Conservation (phyloP, 2,888 invertebrate species). For the Trichogramma evanescens region DNA sequence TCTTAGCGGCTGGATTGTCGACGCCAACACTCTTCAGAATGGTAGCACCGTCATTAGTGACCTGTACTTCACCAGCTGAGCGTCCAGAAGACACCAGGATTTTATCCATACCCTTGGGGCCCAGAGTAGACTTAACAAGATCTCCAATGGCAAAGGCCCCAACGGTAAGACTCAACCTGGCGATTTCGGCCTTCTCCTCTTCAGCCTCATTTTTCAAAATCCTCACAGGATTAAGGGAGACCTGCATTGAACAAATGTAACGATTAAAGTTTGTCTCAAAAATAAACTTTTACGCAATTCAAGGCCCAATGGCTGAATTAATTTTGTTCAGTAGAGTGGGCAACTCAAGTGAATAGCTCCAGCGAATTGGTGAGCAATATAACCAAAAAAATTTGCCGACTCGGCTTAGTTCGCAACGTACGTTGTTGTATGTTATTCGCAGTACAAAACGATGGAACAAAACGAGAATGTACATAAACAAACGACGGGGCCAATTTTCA, state of each 20-base stretch:
- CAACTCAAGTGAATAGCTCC: no score
- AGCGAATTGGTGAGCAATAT: no score
- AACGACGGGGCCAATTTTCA: no score
- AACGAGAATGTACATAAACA: no score
- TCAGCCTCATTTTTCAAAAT: slow-evolving; percentile 94
- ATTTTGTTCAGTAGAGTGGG: no score
- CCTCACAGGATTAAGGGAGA: slow-evolving; percentile 86
- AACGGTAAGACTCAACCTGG: slow-evolving; percentile 94
- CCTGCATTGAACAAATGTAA: slow-evolving; percentile 48
- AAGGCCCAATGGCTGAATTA: no score
- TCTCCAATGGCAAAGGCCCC: slow-evolving; percentile 99
- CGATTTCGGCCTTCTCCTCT: slow-evolving; percentile 95
- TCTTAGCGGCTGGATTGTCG: slow-evolving; percentile 98
- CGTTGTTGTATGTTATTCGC: no score
- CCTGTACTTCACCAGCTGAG: slow-evolving; percentile 78
- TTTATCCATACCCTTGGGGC: slow-evolving; percentile 98
- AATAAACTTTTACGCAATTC: no score
- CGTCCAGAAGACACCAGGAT: slow-evolving; percentile 76
- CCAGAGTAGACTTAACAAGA: slow-evolving; percentile 93
- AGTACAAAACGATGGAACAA: no score
- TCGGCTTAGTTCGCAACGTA: no score
- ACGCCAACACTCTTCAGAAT: slow-evolving; percentile 94
- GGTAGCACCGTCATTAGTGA: slow-evolving; percentile 99
- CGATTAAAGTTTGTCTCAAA: no score
- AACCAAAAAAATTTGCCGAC: no score